A percentile compares a stretch with the other conserved stretches of the same genome.
Conservation (phyloP, 2,888 invertebrate genomes). For the Ormyrus rosae region DNA sequence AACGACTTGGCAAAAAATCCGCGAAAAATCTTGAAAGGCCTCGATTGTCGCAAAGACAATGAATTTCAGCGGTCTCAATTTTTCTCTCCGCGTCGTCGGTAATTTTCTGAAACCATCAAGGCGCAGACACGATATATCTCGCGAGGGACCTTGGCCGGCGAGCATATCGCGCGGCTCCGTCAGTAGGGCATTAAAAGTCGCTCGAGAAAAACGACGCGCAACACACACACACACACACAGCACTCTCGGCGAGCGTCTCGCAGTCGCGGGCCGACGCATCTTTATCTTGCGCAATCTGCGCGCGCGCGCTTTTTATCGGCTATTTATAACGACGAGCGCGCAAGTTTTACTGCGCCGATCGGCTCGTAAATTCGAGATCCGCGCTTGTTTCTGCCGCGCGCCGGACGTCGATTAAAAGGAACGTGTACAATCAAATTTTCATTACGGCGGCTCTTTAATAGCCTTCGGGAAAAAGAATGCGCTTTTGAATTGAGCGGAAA, state of each 20-base stretch:
- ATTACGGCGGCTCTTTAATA: constrained; percentile 20
- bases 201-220: constrained; percentile 21
- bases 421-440: constrained; percentile 44
- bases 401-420: constrained; percentile 13
- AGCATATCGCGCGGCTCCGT: too few species aligned
- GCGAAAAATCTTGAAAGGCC: too few species aligned
- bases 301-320: constrained; percentile 30
- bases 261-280: constrained; percentile 38
- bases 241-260: neutral
- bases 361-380: constrained; percentile 33
- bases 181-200: constrained; percentile 43
- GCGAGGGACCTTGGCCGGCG: constrained; percentile 4
- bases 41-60: too few species aligned
- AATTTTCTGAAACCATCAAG: neutral
- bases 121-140: neutral
- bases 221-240: neutral
- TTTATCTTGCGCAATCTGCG: constrained; percentile 39
- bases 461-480: neutral
- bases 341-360: constrained; percentile 34
- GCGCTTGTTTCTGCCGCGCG: neutral
- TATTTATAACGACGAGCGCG: constrained; percentile 41
- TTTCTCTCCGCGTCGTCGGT: too few species aligned
- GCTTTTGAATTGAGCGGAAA: neutral
- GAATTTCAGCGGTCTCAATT: too few species aligned
- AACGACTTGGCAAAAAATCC: too few species aligned